A percentile compares a stretch with the other conserved stretches of the same genome.
phyloP scores from a whole-genome alignment of 2,113 vertebrate species.

The Xiphophorus maculatus region DNA sequence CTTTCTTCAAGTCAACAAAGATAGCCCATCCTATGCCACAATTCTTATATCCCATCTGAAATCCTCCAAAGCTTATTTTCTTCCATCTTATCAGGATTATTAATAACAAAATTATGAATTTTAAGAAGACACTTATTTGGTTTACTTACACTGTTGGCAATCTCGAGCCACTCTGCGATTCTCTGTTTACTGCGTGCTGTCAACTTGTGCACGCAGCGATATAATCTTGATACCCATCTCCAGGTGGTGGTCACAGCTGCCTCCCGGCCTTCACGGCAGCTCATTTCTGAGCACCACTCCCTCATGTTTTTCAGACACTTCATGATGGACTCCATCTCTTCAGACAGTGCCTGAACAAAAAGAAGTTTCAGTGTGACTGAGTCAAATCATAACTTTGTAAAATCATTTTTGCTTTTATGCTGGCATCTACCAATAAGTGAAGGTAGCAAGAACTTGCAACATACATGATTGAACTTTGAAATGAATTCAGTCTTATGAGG shows the following conservation, averaged over 20 bases:
- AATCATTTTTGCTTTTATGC: too few species aligned
- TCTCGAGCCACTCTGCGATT: slow-evolving; percentile 84
- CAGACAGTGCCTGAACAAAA: slow-evolving; percentile 66
- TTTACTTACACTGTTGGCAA: slow-evolving; percentile 84
- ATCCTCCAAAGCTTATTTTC: neutral
- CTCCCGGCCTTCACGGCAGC: slow-evolving; percentile 66
- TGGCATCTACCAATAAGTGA: neutral
- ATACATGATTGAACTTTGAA: neutral
- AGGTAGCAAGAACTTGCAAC: neutral
- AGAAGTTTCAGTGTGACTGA: neutral
- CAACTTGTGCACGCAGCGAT: slow-evolving; percentile 72
- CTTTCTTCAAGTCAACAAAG: too few species aligned
- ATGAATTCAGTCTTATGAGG: neutral
- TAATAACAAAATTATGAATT: too few species aligned
- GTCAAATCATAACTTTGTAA: too few species aligned
- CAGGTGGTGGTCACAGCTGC: slow-evolving; percentile 65
- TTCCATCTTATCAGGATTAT: too few species aligned
- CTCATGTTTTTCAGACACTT: slow-evolving; percentile 55
- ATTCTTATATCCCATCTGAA: neutral
- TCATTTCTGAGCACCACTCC: slow-evolving; percentile 75
- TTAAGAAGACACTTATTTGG: neutral
- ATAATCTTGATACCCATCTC: slow-evolving; percentile 77
- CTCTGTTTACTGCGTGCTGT: slow-evolving; percentile 76
- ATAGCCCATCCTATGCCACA: too few species aligned
- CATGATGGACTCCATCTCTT: slow-evolving; percentile 52